Base-by-base conservation (phyloP, 1,140 invertebrate species). In the Apis cerana region DNA sequence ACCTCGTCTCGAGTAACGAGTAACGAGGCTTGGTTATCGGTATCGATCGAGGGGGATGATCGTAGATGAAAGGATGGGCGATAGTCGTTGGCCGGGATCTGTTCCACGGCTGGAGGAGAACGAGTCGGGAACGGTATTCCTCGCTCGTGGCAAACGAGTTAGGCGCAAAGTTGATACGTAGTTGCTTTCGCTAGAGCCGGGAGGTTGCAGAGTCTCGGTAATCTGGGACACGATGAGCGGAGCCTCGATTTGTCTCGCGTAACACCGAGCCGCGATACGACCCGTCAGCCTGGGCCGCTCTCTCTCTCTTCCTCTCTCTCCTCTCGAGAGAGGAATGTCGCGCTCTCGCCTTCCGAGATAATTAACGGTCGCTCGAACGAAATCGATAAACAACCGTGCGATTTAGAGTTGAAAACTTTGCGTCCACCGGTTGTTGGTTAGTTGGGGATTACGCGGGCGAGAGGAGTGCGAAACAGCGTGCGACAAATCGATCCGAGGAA, bases 181-280 rank as follows among this genome's bases (percentile, higher is more conserved):
- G 33, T 48, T 48, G 12, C 33, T 48, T 58, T n/a, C 12, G 21
- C 23, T 48, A 10, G 19, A 10, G 19, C 56, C 17, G 71, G 15
- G 58, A 61, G 15, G 33, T 59, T n/a, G 70, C 43, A 21, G 23
- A n/a, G 68, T 52, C 68, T 15, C 68, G n/a, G n/a, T 54, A 71
- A 54, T 54, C n/a, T 71, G 69, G 69, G 19, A 33, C 71, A 21
- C 56, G 67, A 43, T 21, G n/a, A 69, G 11, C 12, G 48, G 56
- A 74, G 54, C 21, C 71, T 74, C 71, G 43, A 68, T 68, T 68
- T 68, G 65, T 68, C 65, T 68, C 65, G 65, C 12, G 33, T 48
- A 48, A 68, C 65, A 48, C 19, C 65, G 11, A 50, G 43, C 65
- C 65, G 43, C 65, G 43, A 68, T 68, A 68, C 43, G 65, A 43